Base-by-base conservation (phyloP, 1,140 invertebrate genomes). In the Eupristina koningsbergeri region DNA sequence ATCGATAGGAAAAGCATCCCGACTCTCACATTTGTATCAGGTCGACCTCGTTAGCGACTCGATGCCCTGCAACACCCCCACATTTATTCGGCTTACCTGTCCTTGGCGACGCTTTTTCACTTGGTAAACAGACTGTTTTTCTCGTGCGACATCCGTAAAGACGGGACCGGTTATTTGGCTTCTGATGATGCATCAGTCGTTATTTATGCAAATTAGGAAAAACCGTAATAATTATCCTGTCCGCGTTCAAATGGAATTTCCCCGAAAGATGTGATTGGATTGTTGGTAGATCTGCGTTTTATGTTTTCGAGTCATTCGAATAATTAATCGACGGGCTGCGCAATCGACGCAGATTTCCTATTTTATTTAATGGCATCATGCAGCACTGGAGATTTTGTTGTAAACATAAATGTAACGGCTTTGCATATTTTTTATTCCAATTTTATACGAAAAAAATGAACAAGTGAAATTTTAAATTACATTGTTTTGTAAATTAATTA, bases 281-380 rank as follows among this genome's bases (percentile, higher is more conserved):
- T 67, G 19, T 36, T 34, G 22, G 29, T 17, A 8, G 29, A 36
- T 22, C 13, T 17, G 1, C 15, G 13, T 41, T 71, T 71, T 71
- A 71, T 71, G n/a, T 71, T 71, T 71, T 71, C 36, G 1, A 3
- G 53, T 26, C 26, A 22, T 58, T n/a, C 67, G 36, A 3, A 31
- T 71, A 71, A 71, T 71, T 71, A 41, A 71, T 71, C 67, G 39
- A 0, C 26, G 67, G 22, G 67, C 41, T 71, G 67, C 67, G 7
- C 15, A 36, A 67, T 7, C 64, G 15, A 5, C 64, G n/a, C 0
- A 36, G 1, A 31, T 39, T 67, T 11, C n/a, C 3, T 31, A n/a
- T 17, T 15, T 36, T 22, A 41, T 41, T 71, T 11, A 41, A 41
- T 39, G 36, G 17, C 36, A 11, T n/a, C 3, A 41, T 26, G 34